Percentiles rank a stretch among this genome's conserved stretches.
phyloP scores from a whole-genome alignment of 2,113 vertebrate genomes.

The Eubucco bourcierii region DNA sequence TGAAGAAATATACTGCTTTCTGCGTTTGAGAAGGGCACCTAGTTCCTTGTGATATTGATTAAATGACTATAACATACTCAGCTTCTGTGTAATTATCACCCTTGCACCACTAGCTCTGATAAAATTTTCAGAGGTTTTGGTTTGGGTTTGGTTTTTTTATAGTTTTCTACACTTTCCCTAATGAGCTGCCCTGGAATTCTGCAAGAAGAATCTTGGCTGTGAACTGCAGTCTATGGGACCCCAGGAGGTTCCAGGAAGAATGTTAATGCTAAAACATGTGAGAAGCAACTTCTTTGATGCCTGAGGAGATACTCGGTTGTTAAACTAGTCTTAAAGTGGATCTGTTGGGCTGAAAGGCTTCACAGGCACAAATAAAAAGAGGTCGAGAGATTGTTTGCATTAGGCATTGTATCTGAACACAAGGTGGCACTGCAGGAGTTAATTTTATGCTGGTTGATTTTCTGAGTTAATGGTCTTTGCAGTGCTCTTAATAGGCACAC shows the following conservation, averaged over 20 bases:
- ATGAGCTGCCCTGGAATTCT: background rate
- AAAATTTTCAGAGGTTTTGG: background rate
- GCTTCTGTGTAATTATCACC: background rate
- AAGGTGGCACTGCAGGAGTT: constrained; percentile 62
- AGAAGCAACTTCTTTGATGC: background rate
- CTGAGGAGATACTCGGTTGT: background rate
- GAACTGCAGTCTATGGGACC: background rate
- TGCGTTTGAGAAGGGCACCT: background rate
- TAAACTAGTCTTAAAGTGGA: background rate
- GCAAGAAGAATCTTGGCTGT: background rate
- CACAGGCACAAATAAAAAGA: background rate
- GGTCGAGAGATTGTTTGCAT: background rate
- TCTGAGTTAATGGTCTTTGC: background rate
- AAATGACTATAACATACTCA: background rate
- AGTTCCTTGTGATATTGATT: background rate
- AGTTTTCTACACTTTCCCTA: background rate
- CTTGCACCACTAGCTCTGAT: background rate
- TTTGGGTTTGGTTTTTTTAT: background rate
- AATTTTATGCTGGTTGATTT: background rate
- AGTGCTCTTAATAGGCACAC: background rate
- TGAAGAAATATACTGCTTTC: background rate
- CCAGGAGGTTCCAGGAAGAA: background rate
- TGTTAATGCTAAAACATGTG: background rate
- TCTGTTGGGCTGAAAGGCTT: background rate
- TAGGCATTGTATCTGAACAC: constrained; percentile 32